phyloP scores from a whole-genome alignment of 2,113 vertebrate genomes.

The Columba janthina region DNA sequence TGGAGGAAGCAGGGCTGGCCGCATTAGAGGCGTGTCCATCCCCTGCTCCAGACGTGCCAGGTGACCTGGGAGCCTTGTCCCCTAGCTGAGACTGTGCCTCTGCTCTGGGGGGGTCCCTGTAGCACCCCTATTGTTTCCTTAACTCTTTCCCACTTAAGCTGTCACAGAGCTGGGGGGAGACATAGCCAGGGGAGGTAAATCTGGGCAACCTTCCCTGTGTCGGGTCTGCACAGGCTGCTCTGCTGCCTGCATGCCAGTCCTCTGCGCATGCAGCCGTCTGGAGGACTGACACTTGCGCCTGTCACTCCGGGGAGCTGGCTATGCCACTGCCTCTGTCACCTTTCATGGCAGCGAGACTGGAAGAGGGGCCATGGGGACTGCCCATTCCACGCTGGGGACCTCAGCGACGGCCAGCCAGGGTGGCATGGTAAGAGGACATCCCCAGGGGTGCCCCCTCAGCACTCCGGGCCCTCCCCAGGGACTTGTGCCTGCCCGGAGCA shows the following conservation, averaged over 20 bases:
- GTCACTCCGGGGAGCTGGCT: not conserved
- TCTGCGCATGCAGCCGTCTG: not conserved
- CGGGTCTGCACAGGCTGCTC: not conserved
- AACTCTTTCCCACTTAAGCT: not conserved
- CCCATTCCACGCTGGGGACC: not conserved
- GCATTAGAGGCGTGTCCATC: not conserved
- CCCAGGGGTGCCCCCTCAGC: not conserved
- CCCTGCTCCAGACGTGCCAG: not conserved
- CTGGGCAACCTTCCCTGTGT: not conserved
- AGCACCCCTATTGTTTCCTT: not conserved
- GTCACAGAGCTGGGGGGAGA: too few species aligned
- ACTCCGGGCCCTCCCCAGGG: not conserved
- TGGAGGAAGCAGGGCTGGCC: not conserved
- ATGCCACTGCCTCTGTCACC: not conserved
- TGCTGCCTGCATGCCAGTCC: rapidly evolving
- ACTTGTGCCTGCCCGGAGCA: not conserved
- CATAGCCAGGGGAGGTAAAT: not conserved
- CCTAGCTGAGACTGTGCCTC: not conserved
- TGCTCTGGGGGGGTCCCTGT: not conserved
- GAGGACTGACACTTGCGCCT: not conserved
- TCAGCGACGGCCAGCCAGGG: not conserved
- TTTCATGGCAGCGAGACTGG: rapidly evolving
- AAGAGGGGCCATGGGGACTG: not conserved
- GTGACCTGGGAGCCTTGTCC: not conserved
- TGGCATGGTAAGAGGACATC: slow-evolving; percentile 12